Base-by-base conservation (phyloP, 2,888 invertebrate genomes). In the Aradus depressus region DNA sequence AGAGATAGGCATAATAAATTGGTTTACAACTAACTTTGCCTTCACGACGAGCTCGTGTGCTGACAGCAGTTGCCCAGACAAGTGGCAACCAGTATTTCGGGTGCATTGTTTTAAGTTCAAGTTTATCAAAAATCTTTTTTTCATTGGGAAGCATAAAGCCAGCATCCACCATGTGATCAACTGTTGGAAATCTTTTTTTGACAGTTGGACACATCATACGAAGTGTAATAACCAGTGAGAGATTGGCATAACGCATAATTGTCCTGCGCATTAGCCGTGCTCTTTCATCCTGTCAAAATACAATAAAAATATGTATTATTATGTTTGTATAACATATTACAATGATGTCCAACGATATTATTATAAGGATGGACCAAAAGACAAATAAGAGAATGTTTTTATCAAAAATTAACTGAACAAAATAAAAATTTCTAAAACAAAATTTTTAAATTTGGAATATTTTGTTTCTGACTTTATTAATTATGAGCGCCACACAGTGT, bases 61-160 rank as follows among this genome's bases (percentile, higher is more conserved):
- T 57, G 12, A 63, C 60, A 19, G 61, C 59, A 21, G 63, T 61
- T 10, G 66, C 65, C 68, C 68, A 68, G 18, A 65, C 63, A 26
- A 67, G 57, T 3, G 68, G 68, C 51, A 67, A 60, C 64, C 64
- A 68, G 51, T 63, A 66, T 50, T 65, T 66, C 25, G 64, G 62
- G 48, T 64, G 62, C 18, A 44, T 59, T 4, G 60, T 60, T 44
- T 64, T 65, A 4, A 55, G 51, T 26, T 64, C 59, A 32, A 68
- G 52, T 14, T 43, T 50, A 23, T 67, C 66, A 39, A 68, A 62
- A 18, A 66, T 63, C 34, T 63, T 58, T 55, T 63, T 63, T 49
- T 68, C 68, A 44, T 64, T 65, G 1, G 62, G 60, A 45, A 63
- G 55, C 44, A 68, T 44, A 22, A 67, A 63, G 14, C 68, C 68